These are phyloP conservation scores for Lepus europaeus DNA, from an alignment of 2,113 vertebrate genomes.

Conservation along the genomic window DNA sequence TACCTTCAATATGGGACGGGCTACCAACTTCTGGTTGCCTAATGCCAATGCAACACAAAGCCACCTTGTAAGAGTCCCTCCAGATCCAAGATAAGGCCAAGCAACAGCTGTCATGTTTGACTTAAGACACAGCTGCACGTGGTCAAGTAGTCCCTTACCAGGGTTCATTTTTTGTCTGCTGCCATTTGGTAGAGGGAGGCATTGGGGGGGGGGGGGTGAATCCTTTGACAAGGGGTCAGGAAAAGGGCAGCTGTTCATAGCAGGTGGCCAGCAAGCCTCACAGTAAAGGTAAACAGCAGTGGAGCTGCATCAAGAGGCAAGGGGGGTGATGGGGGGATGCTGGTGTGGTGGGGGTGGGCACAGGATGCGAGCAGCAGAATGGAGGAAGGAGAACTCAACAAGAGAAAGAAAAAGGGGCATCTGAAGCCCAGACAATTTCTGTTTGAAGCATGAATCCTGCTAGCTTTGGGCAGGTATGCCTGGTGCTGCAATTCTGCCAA, in stretches of 20 bases:
- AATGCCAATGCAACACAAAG: neutral
- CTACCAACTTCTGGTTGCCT: neutral
- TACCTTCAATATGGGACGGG: neutral
- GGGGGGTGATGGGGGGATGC: neutral
- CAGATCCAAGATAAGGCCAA: neutral
- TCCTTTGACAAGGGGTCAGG: slow-evolving; percentile 48
- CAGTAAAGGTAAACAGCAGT: slow-evolving; percentile 30
- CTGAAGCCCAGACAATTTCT: neutral
- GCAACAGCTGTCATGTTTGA: slow-evolving; percentile 14
- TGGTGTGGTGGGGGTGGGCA: neutral
- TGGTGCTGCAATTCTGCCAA: slow-evolving; percentile 42
- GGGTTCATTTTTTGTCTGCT: neutral
- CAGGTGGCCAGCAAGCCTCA: slow-evolving; percentile 17
- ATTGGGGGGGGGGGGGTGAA: neutral
- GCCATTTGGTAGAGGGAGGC: slow-evolving; percentile 36
- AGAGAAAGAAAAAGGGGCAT: neutral
- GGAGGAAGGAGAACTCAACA: neutral
- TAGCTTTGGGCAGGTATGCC: slow-evolving; percentile 47
- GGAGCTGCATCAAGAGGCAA: slow-evolving; percentile 14
- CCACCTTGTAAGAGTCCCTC: neutral
- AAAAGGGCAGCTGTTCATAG: slow-evolving; percentile 32
- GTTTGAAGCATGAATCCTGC: neutral
- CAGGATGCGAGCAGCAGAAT: neutral
- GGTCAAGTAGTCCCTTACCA: neutral
- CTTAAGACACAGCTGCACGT: neutral